phyloP scores from a whole-genome alignment of 1,140 invertebrate genomes.

The Drosophila funebris region DNA sequence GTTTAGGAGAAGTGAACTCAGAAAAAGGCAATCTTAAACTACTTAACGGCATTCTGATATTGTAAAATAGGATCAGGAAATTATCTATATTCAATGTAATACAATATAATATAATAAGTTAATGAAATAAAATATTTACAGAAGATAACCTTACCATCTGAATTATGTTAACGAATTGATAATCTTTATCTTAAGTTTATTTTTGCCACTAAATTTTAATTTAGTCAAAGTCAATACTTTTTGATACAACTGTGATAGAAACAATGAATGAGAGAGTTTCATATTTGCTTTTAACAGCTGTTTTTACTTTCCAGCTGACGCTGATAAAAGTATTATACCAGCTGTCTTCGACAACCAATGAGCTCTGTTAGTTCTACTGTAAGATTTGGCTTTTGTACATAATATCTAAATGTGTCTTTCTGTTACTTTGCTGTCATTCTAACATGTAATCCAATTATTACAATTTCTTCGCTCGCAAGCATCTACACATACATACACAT shows the following conservation, averaged over 20 bases:
- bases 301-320: slow-evolving; percentile 11
- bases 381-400: not conserved
- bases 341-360: slow-evolving; percentile 7
- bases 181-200: too few relatives aligned
- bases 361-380: not conserved
- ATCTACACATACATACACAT: not conserved
- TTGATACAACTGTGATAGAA: not conserved
- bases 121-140: too few relatives aligned
- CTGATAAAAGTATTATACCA: slow-evolving; percentile 19
- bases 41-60: too few relatives aligned
- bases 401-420: not conserved
- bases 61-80: too few relatives aligned
- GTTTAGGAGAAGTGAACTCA: too few relatives aligned
- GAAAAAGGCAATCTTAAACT: too few relatives aligned
- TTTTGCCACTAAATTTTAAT: too few relatives aligned
- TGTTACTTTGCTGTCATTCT: slow-evolving; percentile 13
- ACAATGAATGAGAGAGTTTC: not conserved
- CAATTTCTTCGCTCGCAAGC: not conserved
- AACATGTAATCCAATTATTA: slow-evolving; percentile 37
- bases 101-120: too few relatives aligned
- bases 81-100: too few relatives aligned
- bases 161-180: too few relatives aligned
- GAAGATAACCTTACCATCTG: too few relatives aligned
- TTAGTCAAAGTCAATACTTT: not conserved
- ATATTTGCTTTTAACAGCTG: slow-evolving; percentile 33